Evolutionary conservation across 2,113 vertebrate genomes (phyloP), one percentile per base, ranked within the genome.

Genomic region (Asarcornis scutulata): DNA sequence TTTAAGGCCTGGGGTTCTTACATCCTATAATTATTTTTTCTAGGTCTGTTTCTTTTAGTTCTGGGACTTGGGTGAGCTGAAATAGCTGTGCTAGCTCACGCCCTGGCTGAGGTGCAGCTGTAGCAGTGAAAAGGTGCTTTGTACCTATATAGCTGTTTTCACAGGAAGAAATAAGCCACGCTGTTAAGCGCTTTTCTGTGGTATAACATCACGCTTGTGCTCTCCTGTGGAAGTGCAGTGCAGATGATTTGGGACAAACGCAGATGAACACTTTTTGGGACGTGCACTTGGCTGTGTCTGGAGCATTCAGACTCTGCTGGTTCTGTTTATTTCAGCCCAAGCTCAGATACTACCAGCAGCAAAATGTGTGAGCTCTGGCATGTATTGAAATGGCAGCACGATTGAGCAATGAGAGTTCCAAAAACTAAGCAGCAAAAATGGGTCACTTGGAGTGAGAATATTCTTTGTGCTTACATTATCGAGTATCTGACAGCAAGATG

Each of bases 361-460:
- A 2, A 32, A 15, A 5, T 10, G 74, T 27, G 63, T 62, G 6
- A 85, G 74, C 63, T 38, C 66, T 26, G 69, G 48, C 64, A 40
- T 13, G 42, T 25, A 31, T 40, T 53, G 83, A 74, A 46, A 11
- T 36, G 64, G 58, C 64, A 64, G 87, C 44, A 5, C 12, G 16
- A 20, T 42, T 55, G 66, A 76, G 85, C 59, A 95, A 75, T 67
- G 9, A 5, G 6, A 67, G 50, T 91, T 88, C 87, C 72, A 9
- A n/a, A 93, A 94, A 81, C 48, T 64, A 80, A 97, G 79, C 75
- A 89, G 53, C 27, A 76, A 21, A 90, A 89, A 86, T 58, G 79
- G 85, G n/a, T 64, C 42, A 62, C 7, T 48, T 22, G 17, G 71
- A 71, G 25, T 38, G 71, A 67, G 59, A 69, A 77, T 80, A 16